Percentiles rank a stretch among this genome's conserved stretches.
Evolutionary conservation across 2,888 invertebrate species (phyloP).

Genomic region (Candidula unifasciata): DNA sequence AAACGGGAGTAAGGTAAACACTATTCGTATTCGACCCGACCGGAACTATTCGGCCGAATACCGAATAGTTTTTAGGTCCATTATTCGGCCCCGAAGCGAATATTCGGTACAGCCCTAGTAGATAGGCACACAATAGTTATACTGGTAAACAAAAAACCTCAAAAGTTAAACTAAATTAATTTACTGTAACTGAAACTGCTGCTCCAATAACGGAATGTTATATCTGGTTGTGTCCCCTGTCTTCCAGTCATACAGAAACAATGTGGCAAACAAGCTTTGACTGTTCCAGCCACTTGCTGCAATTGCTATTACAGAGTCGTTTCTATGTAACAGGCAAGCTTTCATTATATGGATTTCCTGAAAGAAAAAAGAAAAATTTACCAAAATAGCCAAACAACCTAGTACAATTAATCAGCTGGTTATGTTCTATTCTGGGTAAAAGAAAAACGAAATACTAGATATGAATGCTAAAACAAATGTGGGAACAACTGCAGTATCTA

Average conservation of each 20-base stretch:
- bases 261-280: constrained; percentile 24
- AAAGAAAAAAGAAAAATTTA: no score
- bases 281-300: constrained; percentile 47
- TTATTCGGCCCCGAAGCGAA: no score
- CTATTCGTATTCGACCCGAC: no score
- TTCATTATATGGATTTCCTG: constrained; percentile 43
- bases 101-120: no score
- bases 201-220: constrained; percentile 29
- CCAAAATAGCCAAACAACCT: no score
- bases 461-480: background rate
- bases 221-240: constrained; percentile 50
- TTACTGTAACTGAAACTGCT: constrained; percentile 1
- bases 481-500: no score
- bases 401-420: no score
- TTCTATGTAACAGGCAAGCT: constrained; percentile 41
- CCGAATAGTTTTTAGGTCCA: no score
- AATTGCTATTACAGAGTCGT: constrained; percentile 40
- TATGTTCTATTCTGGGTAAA: background rate
- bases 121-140: background rate
- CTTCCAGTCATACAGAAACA: constrained; percentile 53
- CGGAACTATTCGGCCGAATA: no score
- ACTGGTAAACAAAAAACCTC: background rate
- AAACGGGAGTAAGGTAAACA: no score
- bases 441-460: background rate
- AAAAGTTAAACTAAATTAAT: background rate